Evolutionary conservation across 64 coral and sea anemone species (phyloP), one percentile per base, ranked within the genome.

Genomic region (Dendronephthya gigantea): DNA sequence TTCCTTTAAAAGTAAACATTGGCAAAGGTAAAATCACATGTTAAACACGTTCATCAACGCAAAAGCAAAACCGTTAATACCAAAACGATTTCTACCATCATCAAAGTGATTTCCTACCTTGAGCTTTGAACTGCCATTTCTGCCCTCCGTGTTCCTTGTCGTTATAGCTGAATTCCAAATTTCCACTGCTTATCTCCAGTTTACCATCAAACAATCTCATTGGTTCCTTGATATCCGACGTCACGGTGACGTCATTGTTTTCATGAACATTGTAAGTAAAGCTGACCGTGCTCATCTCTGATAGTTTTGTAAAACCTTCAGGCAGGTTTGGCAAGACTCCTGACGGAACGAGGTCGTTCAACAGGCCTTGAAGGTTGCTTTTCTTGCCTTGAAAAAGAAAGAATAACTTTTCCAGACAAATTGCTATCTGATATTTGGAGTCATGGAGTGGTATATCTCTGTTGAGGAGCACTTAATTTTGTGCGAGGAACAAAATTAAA

Each of bases 41-140:
- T n/a, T n/a, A n/a, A n/a, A n/a, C n/a, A n/a, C n/a, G n/a, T n/a
- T n/a, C n/a, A n/a, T n/a, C n/a, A n/a, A n/a, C n/a, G n/a, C n/a
- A n/a, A n/a, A n/a, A n/a, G n/a, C n/a, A n/a, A n/a, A n/a, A n/a
- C n/a, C n/a, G n/a, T n/a, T n/a, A n/a, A n/a, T n/a, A n/a, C n/a
- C n/a, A n/a, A n/a, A n/a, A n/a, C n/a, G n/a, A n/a, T 50, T 52
- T 52, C 13, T 22, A 16, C 50, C 23, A 22, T 52, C 50, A 1
- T 50, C 17, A 50, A 50, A 50, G 9, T 17, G 48, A 2, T 52
- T 52, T 62, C 25, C 56, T 84, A 98, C 95, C 95, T 90, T 98
- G 65, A 17, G 95, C 95, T 25, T 93, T 79, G 36, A 98, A 98
- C 45, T 83, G 33, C 95, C 95, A 98, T 25, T 87, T 90, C 35